Percentiles rank a stretch among this genome's conserved stretches.
Conservation (phyloP, 2,113 vertebrate genomes). For the Amphiprion percula region DNA sequence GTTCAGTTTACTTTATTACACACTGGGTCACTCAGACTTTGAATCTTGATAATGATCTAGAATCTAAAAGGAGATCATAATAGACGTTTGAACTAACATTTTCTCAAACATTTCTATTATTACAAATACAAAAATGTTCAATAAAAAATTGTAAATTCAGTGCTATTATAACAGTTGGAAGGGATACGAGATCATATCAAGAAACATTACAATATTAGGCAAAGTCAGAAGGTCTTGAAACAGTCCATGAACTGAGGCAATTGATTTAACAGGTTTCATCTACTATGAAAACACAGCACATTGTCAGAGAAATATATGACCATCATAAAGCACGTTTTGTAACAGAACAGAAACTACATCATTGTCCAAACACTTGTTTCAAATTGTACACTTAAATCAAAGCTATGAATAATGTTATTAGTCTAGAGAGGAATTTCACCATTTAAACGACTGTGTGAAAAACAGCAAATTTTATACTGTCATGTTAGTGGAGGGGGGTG, state of each 20-base stretch:
- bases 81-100: constrained; percentile 46
- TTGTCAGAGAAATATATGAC: constrained; percentile 66
- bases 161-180: constrained; percentile 74
- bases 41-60: constrained; percentile 49
- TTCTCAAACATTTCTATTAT: constrained; percentile 79
- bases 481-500: constrained; percentile 15
- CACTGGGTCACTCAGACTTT: constrained; percentile 45
- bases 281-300: constrained; percentile 74
- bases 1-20: constrained; percentile 51
- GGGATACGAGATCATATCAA: constrained; percentile 77
- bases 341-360: constrained; percentile 54
- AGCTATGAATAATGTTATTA: constrained; percentile 35
- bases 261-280: constrained; percentile 65
- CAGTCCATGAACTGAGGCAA: constrained; percentile 70
- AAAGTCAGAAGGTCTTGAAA: constrained; percentile 68
- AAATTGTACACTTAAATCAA: constrained; percentile 58
- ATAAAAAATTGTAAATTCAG: constrained; percentile 85
- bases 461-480: constrained; percentile 57
- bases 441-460: constrained; percentile 48
- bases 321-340: constrained; percentile 65
- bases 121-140: constrained; percentile 86
- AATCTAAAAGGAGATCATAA: constrained; percentile 54
- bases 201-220: constrained; percentile 74
- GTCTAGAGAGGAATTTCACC: constrained; percentile 35
- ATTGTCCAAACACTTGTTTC: constrained; percentile 64